phyloP scores from a whole-genome alignment of 2,113 vertebrate species.

The Corythornis cristatus region DNA sequence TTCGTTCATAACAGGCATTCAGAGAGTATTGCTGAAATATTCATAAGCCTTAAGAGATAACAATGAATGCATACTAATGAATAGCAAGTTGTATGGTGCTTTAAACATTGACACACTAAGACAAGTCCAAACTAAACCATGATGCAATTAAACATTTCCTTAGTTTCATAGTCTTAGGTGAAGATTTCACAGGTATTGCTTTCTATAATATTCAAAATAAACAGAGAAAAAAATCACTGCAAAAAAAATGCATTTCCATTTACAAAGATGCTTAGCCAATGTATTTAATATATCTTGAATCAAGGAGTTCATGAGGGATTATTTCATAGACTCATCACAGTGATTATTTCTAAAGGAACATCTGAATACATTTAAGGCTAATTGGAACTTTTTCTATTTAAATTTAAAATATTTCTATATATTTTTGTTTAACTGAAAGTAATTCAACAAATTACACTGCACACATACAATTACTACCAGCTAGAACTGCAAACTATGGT shows the following conservation, averaged over 20 bases:
- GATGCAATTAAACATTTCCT: background rate
- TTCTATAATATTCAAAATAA: background rate
- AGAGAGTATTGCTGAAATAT: constrained; percentile 45
- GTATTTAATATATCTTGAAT: background rate
- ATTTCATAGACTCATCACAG: background rate
- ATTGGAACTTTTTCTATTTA: background rate
- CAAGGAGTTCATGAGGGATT: background rate
- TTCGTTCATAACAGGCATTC: background rate
- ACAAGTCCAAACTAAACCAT: background rate
- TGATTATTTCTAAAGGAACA: background rate
- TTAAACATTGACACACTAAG: background rate
- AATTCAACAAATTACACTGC: background rate
- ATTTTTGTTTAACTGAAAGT: background rate
- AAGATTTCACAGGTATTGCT: background rate
- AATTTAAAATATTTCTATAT: too few species aligned
- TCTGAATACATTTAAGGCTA: background rate
- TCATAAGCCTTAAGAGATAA: constrained; percentile 29
- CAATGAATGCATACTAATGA: constrained; percentile 44
- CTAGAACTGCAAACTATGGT: background rate
- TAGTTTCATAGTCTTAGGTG: background rate
- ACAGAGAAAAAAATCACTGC: background rate
- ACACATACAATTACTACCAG: background rate
- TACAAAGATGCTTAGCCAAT: background rate
- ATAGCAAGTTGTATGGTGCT: background rate
- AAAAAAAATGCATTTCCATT: background rate